A percentile compares a stretch with the other conserved stretches of the same genome.
phyloP scores from a whole-genome alignment of 2,888 invertebrate species.

The Zaprionus lineosus region DNA sequence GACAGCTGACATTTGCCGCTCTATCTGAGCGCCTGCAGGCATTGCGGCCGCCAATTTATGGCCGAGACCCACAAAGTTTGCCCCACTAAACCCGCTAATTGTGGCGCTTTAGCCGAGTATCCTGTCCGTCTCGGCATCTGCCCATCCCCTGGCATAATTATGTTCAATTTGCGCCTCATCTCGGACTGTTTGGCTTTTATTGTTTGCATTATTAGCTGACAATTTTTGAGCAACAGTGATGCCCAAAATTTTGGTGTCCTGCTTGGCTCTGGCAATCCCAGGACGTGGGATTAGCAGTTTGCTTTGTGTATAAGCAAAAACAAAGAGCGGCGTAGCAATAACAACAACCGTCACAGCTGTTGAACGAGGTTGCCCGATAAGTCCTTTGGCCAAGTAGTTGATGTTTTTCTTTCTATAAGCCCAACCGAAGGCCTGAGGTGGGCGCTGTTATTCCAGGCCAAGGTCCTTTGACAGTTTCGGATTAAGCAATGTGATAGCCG shows the following conservation, averaged over 20 bases:
- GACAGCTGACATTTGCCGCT: slow-evolving; percentile 66
- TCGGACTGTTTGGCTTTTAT: slow-evolving; percentile 45
- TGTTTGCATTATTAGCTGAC: slow-evolving; percentile 74
- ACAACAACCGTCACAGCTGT: slow-evolving; percentile 26
- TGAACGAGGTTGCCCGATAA: slow-evolving; percentile 50
- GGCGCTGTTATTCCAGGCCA: slow-evolving; percentile 63
- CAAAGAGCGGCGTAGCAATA: slow-evolving; percentile 4
- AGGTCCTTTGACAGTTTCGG: neutral
- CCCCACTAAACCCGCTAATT: slow-evolving; percentile 79
- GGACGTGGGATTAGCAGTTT: slow-evolving; percentile 62
- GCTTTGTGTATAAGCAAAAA: slow-evolving; percentile 46
- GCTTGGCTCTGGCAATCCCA: slow-evolving; percentile 18
- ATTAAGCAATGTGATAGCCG: too few relatives aligned
- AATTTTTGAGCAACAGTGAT: slow-evolving; percentile 49
- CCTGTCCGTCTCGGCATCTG: neutral
- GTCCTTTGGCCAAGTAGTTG: slow-evolving; percentile 49
- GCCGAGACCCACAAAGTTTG: slow-evolving; percentile 36
- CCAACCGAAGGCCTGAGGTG: slow-evolving; percentile 26
- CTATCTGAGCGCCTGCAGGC: slow-evolving; percentile 65
- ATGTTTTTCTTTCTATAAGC: slow-evolving; percentile 56
- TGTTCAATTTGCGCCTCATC: slow-evolving; percentile 54
- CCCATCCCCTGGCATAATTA: slow-evolving; percentile 38
- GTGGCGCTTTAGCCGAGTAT: slow-evolving; percentile 66
- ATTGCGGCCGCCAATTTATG: slow-evolving; percentile 58
- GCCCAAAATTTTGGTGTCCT: slow-evolving; percentile 1